phyloP scores from a whole-genome alignment of 2,113 vertebrate genomes.

The Psilopogon haemacephalus region DNA sequence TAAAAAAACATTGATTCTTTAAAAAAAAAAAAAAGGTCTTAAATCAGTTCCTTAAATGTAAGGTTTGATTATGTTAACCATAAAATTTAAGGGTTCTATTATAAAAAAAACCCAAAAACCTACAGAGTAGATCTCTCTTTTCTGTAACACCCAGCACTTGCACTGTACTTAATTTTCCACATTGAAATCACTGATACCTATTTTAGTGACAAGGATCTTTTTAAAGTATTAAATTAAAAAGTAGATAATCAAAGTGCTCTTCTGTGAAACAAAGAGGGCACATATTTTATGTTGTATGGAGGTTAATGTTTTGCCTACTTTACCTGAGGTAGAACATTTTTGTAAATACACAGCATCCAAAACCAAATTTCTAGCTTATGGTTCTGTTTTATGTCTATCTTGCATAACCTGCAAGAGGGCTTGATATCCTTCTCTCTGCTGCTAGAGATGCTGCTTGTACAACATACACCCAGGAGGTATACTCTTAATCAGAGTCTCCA shows the following conservation, averaged over 20 bases:
- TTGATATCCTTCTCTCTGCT: background rate
- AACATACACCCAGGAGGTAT: conserved; percentile 33
- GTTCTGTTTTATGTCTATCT: background rate
- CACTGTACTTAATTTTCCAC: background rate
- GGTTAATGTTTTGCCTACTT: background rate
- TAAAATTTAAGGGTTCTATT: background rate
- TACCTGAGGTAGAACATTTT: background rate
- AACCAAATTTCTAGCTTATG: background rate
- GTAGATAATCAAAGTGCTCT: background rate
- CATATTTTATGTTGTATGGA: background rate
- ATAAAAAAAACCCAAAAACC: background rate
- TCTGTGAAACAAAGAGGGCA: background rate
- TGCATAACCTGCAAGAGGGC: background rate
- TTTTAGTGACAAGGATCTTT: background rate
- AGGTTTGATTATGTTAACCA: background rate
- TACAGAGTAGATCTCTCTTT: background rate
- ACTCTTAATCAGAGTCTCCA: conserved; percentile 42
- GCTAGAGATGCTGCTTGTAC: conserved; percentile 14
- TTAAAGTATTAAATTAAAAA: background rate
- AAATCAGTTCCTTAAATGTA: background rate
- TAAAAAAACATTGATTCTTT: background rate
- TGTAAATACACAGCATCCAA: background rate
- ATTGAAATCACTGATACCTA: background rate
- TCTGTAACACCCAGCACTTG: background rate
- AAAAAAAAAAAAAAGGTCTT: background rate